Evolutionary conservation across 1,140 invertebrate genomes (phyloP).

Genomic region (Eueides isabella): DNA sequence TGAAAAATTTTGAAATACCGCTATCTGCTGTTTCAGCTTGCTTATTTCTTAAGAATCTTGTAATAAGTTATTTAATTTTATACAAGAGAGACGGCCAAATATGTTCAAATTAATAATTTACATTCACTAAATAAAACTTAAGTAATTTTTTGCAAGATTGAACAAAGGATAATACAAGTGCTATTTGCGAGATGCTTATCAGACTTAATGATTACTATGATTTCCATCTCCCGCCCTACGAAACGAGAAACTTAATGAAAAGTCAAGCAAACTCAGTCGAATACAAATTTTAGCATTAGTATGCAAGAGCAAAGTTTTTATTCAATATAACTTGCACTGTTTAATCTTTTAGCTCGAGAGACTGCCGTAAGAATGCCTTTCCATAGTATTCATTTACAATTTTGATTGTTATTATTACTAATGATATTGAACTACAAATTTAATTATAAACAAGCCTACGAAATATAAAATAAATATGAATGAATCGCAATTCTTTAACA

Average conservation of each 20-base stretch:
- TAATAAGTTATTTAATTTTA: conserved; percentile 28
- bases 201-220: conserved; percentile 76
- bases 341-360: conserved; percentile 54
- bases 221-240: conserved; percentile 68
- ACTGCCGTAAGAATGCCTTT: conserved; percentile 15
- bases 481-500: too few relatives aligned
- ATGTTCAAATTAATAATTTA: neutral
- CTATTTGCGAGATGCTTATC: conserved; percentile 65
- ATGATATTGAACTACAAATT: neutral
- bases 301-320: conserved; percentile 79
- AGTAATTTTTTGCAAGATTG: conserved; percentile 10
- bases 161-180: conserved; percentile 41
- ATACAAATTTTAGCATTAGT: conserved; percentile 79
- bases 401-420: neutral
- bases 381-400: conserved; percentile 3
- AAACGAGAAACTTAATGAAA: conserved; percentile 76
- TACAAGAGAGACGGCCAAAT: neutral
- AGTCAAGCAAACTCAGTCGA: conserved; percentile 76
- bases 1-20: conserved; percentile 46
- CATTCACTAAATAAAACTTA: neutral
- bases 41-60: conserved; percentile 31
- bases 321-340: conserved; percentile 76
- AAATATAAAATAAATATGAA: too few relatives aligned
- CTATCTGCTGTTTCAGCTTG: conserved; percentile 19
- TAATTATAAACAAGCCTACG: too few relatives aligned